Base-by-base conservation (phyloP, 2,113 vertebrate species). In the Addax nasomaculatus region DNA sequence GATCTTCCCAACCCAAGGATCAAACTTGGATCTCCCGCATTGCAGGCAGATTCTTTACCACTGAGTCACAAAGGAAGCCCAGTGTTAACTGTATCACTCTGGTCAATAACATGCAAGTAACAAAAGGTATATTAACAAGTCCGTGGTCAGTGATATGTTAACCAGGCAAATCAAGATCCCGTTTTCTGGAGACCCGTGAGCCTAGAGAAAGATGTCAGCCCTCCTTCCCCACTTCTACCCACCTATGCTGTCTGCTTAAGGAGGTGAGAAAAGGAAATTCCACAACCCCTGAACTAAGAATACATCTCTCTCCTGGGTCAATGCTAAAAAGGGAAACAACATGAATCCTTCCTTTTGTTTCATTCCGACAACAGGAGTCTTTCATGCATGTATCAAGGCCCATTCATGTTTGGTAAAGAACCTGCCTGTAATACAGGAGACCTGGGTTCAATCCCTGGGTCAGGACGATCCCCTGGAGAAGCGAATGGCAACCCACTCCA, bases 141-240 rank as follows among this genome's bases (percentile, higher is more conserved):
- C 36, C 43, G 36, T 43, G 19, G 19, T 13, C 23, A 76, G 12
- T 25, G 36, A 43, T 25, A 39, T 7, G 70, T 76, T 27, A 43
- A 43, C 70, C 23, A 76, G 23, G 36, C 70, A 76, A 76, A 43
- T 76, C 70, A 76, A 43, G 39, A 76, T 27, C 36, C 70, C 0
- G 0, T 7, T 43, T 14, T 25, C 36, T 76, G 36, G 36, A 7
- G 36, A 76, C 36, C 70, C 0, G 0, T 43, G 70, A 39, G 21
- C 70, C 70, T 43, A 27, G 36, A 43, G 70, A 14, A 39, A 23
- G 11, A 39, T 13, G 36, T 39, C 67, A 15, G 43, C 12, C 11
- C 70, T 76, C 36, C 36, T 76, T 27, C 23, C 36, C 36, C 70
- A 43, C 36, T 76, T 76, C n/a, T 6, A 7, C 36, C 70, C 21